Base-by-base conservation (phyloP, 2,113 vertebrate species). In the Lichenostomus cassidix region DNA sequence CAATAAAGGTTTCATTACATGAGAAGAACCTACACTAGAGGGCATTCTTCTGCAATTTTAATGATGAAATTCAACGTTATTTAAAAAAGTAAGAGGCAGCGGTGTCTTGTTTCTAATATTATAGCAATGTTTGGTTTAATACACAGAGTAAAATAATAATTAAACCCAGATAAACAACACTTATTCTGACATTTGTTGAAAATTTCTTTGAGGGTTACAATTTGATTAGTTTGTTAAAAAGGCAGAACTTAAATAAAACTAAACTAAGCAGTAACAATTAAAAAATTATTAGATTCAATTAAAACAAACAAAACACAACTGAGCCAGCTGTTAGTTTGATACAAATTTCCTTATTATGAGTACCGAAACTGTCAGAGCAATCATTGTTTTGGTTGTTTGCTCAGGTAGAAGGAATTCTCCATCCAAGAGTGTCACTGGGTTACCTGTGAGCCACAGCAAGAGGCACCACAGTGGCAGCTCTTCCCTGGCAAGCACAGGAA, bases 31-130 rank as follows among this genome's bases (percentile, higher is more conserved):
- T 31, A 71, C 96, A 71, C 92, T 95, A 96, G 96, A 64, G 95
- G 96, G 95, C 95, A 90, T 14, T 58, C 47, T 90, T 71, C 53
- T 69, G 49, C 79, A 89, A 62, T 46, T 89, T 90, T 92, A 90
- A 47, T 58, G 37, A 42, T 31, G 3, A 53, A 79, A 83, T 55
- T 29, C 39, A 31, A 17, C 5, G 12, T 52, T 58, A n/a, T 6
- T 71, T 15, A 52, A 35, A 71, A 50, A n/a, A 41, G 5, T 5
- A 55, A 46, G 29, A 65, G 17, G 29, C 8, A 0, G 74, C 16
- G 20, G 15, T 33, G 4, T 71, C 42, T 90, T 59, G 18, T 29
- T 90, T 81, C 68, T 67, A 50, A 63, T 67, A 76, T 29, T 35
- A 33, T 4, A 92, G 13, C 19, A 83, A 41, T 31, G 12, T 46